Conservation (phyloP, 2,113 vertebrate genomes). For the Gymnorhina tibicen region DNA sequence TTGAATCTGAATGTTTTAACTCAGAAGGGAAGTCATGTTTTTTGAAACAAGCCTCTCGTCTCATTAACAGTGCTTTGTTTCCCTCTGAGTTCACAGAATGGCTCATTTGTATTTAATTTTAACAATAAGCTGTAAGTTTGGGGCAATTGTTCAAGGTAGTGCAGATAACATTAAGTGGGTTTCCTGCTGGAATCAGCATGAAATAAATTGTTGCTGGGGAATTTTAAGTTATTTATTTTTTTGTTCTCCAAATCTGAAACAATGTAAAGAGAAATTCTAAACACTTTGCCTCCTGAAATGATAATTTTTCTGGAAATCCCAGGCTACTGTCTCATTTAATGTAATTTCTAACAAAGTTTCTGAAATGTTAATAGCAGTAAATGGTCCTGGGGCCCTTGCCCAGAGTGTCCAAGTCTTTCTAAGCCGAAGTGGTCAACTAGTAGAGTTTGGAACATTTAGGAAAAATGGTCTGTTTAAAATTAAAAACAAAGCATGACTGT, state of each 20-base stretch:
- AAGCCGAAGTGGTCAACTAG: background rate
- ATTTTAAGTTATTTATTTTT: background rate
- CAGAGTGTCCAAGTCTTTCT: background rate
- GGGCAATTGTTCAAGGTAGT: background rate
- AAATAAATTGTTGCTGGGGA: background rate
- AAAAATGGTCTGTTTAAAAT: background rate
- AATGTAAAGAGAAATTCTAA: background rate
- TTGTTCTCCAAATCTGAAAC: background rate
- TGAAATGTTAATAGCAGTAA: background rate
- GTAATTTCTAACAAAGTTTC: background rate
- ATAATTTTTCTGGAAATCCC: background rate
- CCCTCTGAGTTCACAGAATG: background rate
- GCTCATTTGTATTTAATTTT: background rate
- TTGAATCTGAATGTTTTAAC: background rate
- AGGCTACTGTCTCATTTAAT: background rate
- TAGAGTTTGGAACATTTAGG: background rate
- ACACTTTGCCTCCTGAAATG: background rate
- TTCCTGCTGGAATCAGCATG: background rate
- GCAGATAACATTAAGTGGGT: background rate
- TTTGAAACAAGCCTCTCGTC: background rate
- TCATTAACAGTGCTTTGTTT: background rate
- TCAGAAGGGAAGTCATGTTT: background rate
- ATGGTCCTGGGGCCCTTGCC: background rate
- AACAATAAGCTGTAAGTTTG: accelerated
- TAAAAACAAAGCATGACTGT: background rate